A percentile compares a stretch with the other conserved stretches of the same genome.
Evolutionary conservation across 2,888 invertebrate species (phyloP).

Genomic region (Nymphalis polychloros): DNA sequence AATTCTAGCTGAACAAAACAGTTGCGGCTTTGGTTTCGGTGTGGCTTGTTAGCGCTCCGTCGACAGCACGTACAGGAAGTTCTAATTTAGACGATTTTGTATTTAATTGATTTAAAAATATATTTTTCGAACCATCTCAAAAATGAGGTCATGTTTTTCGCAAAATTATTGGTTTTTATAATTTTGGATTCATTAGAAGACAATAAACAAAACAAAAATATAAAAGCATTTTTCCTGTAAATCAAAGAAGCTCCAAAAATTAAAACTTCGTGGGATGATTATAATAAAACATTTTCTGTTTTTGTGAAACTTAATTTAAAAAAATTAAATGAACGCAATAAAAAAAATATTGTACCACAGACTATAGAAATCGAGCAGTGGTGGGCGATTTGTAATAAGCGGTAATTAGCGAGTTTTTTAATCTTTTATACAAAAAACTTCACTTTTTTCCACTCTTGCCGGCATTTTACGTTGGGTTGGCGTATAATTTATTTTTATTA

Average conservation of each 20-base stretch:
- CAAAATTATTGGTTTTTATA: too few relatives aligned
- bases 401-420: constrained; percentile 56
- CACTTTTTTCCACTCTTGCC: constrained; percentile 9
- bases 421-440: constrained; percentile 34
- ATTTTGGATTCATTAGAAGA: too few relatives aligned
- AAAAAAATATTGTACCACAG: constrained; percentile 16
- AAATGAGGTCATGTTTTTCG: too few relatives aligned
- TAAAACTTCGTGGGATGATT: too few relatives aligned
- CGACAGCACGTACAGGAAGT: constrained; percentile 1
- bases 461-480: constrained; percentile 4
- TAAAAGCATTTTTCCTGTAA: too few relatives aligned
- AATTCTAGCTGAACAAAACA: constrained; percentile 15
- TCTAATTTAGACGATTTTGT: constrained; percentile 1
- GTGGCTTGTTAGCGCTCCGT: constrained; percentile 12
- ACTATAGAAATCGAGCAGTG: constrained; percentile 25
- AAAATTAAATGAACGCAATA: constrained; percentile 5
- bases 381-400: constrained; percentile 51
- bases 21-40: constrained; percentile 9
- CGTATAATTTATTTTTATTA: constrained; percentile 19
- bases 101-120: not conserved
- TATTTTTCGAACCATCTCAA: too few relatives aligned
- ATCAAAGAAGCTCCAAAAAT: too few relatives aligned
- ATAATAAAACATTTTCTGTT: too few relatives aligned
- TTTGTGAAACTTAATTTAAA: not conserved
- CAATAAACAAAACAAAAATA: too few relatives aligned